A percentile compares a stretch with the other conserved stretches of the same genome.
Conservation (phyloP, 2,113 vertebrate genomes). For the Formicarius rufipectus region DNA sequence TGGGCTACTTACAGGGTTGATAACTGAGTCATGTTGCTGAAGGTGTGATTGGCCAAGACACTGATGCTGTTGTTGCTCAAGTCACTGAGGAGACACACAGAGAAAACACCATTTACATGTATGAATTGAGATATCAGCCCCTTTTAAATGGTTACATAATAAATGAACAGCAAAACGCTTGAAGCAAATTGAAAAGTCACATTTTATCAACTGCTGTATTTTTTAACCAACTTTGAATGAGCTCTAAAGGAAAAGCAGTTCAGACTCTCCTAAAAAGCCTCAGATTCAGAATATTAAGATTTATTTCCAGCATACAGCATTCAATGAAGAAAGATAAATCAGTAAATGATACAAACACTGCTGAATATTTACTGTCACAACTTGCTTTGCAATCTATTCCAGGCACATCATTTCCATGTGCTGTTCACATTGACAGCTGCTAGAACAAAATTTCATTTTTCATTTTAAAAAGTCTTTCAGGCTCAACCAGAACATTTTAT, state of each 20-base stretch:
- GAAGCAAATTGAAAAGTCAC: neutral
- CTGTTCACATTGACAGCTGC: neutral
- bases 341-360: neutral
- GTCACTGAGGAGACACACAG: slow-evolving; percentile 78
- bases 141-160: neutral
- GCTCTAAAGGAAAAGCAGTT: neutral
- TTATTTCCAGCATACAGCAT: neutral
- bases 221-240: neutral
- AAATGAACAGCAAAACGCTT: neutral
- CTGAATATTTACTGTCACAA: neutral
- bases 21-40: slow-evolving; percentile 96
- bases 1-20: slow-evolving; percentile 80
- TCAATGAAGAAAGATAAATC: neutral
- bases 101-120: neutral
- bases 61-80: slow-evolving; percentile 99
- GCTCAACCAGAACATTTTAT: neutral
- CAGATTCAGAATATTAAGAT: neutral
- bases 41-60: slow-evolving; percentile 85
- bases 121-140: neutral
- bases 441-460: neutral
- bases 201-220: neutral
- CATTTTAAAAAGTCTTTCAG: neutral
- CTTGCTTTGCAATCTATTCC: neutral
- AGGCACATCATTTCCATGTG: neutral
- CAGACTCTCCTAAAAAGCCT: neutral